phyloP scores from a whole-genome alignment of 2,888 invertebrate genomes.

The Apomyelois bistriatella region DNA sequence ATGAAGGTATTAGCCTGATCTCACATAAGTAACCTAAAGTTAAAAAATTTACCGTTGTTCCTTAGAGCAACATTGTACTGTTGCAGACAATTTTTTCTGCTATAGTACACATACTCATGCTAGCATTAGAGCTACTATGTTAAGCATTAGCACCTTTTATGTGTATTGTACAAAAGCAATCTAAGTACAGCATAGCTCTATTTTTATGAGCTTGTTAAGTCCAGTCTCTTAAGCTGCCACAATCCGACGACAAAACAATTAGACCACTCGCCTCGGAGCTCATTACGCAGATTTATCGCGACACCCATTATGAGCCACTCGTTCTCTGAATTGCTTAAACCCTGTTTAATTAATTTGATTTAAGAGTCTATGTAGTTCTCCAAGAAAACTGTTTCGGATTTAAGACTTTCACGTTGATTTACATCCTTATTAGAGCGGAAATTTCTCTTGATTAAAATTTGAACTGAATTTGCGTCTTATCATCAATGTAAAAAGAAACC shows the following conservation, averaged over 20 bases:
- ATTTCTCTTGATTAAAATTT: not conserved
- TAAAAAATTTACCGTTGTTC: too few relatives aligned
- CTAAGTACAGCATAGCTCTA: not conserved
- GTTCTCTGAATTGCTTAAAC: constrained; percentile 1
- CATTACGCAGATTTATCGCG: constrained; percentile 11
- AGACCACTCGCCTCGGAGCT: constrained; percentile 9
- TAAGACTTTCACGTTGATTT: constrained; percentile 4
- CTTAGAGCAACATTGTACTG: too few relatives aligned
- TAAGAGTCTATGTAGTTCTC: constrained; percentile 2
- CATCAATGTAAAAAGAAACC: too few relatives aligned
- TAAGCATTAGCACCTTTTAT: too few relatives aligned
- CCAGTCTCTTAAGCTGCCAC: constrained; percentile 18
- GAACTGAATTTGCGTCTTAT: too few relatives aligned
- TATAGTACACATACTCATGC: too few relatives aligned
- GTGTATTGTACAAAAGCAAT: too few relatives aligned
- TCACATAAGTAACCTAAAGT: too few relatives aligned
- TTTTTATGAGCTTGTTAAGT: constrained; percentile 21
- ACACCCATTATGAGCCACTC: constrained; percentile 13
- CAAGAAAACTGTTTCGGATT: not conserved
- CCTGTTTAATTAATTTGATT: constrained; percentile 12
- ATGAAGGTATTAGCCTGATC: too few relatives aligned
- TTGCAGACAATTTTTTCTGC: too few relatives aligned
- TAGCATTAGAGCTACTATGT: too few relatives aligned
- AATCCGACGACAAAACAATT: constrained; percentile 22
- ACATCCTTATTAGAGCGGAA: not conserved